Evolutionary conservation across 2,888 invertebrate species (phyloP).

Genomic region (Caenorhabditis sp.): DNA sequence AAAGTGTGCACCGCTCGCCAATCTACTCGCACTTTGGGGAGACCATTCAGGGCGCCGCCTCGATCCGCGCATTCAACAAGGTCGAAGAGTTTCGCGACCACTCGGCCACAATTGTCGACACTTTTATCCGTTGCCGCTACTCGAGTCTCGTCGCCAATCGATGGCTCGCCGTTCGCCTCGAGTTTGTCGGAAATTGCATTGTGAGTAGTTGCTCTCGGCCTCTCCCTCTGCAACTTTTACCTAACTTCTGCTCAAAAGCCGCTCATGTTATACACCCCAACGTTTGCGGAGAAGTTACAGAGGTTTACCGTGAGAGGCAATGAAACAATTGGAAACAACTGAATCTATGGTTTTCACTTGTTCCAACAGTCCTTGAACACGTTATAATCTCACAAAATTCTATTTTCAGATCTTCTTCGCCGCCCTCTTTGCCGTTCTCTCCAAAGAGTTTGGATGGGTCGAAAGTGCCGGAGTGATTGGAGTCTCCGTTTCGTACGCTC

Average conservation of each 20-base stretch:
- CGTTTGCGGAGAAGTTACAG: no score
- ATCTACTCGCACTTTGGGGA: slow-evolving; percentile 78
- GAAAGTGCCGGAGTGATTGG: slow-evolving; percentile 82
- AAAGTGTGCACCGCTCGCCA: slow-evolving; percentile 74
- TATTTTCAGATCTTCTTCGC: slow-evolving; percentile 88
- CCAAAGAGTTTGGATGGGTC: slow-evolving; percentile 79
- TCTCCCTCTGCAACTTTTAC: no score
- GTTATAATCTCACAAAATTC: no score
- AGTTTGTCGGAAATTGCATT: slow-evolving; percentile 95
- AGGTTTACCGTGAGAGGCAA: no score
- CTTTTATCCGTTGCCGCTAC: slow-evolving; percentile 66
- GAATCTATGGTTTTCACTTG: no score
- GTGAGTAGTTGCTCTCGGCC: slow-evolving; percentile 83
- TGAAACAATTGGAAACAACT: no score
- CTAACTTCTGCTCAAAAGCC: no score
- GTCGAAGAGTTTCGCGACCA: slow-evolving; percentile 49
- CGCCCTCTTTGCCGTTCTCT: slow-evolving; percentile 89
- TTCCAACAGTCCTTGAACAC: no score
- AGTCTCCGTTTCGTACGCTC: slow-evolving; percentile 82
- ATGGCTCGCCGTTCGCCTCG: slow-evolving; percentile 95
- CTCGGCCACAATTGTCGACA: slow-evolving; percentile 55
- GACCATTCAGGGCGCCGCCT: slow-evolving; percentile 81
- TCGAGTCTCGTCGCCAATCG: slow-evolving; percentile 74
- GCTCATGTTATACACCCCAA: no score
- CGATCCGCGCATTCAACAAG: slow-evolving; percentile 78